Base-by-base conservation (phyloP, 2,797 vertebrate genomes). In the Tadarida brasiliensis region DNA sequence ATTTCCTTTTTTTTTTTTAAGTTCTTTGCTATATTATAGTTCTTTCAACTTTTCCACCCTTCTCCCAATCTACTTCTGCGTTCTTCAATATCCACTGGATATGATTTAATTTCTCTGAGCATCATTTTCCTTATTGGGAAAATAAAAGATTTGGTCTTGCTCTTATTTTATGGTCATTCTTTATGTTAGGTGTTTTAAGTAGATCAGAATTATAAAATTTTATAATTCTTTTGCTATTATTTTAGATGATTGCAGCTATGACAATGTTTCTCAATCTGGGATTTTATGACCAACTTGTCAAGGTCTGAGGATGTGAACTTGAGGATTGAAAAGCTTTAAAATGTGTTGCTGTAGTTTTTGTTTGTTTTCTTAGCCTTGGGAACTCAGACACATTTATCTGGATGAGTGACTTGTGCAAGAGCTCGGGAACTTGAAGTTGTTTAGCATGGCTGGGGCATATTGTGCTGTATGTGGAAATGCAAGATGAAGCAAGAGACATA, bases 151-250 rank as follows among this genome's bases (percentile, higher is more conserved):
- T 47, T 86, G 67, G 14, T 11, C 16, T 76, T 76, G 30, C 7
- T 96, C 87, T 93, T 76, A 61, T 68, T 86, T 56, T 74, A 35
- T 56, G 30, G 47, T 16, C 9, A 56, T 51, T 92, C n/a, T 68
- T 73, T 1, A 67, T 67, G 65, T 68, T 33, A 68, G 17, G n/a
- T 68, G 17, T 68, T 33, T 35, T 68, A n/a, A 35, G 65, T 68
- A 68, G n/a, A 35, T 68, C 65, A 11, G 9, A 68, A 68, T 35
- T 49, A 3, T 78, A 94, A 92, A 68, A 80, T 73, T 96, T 61
- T 30, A 68, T 49, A 33, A 22, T 47, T 89, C 2, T 85, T 54
- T 91, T 70, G 26, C 30, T 82, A 81, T 39, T 73, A 12, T 51
- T 14, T 86, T 49, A 76, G 26, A 82, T 5, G n/a, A 39, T n/a